Evolutionary conservation across 2,888 invertebrate species (phyloP), one percentile per base, ranked within the genome.

Genomic region (Synanthedon formicaeformis): DNA sequence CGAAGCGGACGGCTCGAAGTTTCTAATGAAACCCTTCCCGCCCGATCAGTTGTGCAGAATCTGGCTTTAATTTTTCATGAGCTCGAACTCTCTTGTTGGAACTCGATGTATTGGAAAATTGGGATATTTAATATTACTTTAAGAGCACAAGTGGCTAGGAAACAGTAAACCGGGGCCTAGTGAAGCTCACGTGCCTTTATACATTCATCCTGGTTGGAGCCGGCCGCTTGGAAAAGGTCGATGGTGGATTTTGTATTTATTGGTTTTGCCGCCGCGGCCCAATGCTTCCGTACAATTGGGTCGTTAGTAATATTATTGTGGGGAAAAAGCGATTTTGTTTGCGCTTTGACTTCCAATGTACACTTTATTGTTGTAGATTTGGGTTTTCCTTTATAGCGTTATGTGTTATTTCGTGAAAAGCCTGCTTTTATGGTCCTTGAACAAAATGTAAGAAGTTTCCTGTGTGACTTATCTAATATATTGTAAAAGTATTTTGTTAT

Each of bases 241-340:
- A 65, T 67, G 70, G 68, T 69, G 69, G 75, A 82, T 82, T 83
- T 76, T 74, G 79, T 86, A 85, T 86, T 85, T 87, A 87, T 87
- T 80, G 83, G 82, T 82, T 83, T 75, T 73, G 71, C 75, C 75
- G 71, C 73, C 75, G 75, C 77, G 73, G 70, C 76, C 75, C 78
- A 78, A 78, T 81, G 82, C 80, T 77, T 75, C 74, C 77, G 70
- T 81, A 85, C 84, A 83, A 85, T 86, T 79, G 84, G 77, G 69
- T 86, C 85, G 84, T 87, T 85, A 85, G 83, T 82, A 81, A 83
- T 82, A 85, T 84, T 85, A 82, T 80, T 85, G 83, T 81, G 75
- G 77, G 73, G 73, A 34, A 34, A 81, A 82, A 81, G 72, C 81
- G 79, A 82, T 84, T 84, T 83, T 78, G 82, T 83, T 84, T 80